Conservation (phyloP, 2,888 invertebrate species). For the Eupithecia exiguata region DNA sequence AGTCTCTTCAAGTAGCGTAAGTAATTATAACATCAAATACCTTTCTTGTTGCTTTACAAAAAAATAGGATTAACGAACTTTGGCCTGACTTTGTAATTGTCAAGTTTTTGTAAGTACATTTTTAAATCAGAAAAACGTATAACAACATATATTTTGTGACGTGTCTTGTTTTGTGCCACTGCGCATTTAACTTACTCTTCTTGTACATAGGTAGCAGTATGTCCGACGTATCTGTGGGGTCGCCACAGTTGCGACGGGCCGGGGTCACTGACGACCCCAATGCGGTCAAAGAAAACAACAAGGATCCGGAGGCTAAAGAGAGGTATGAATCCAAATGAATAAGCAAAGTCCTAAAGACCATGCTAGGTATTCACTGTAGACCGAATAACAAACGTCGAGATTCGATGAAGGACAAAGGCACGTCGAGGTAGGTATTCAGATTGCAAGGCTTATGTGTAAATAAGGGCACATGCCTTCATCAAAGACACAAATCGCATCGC, state of each 20-base stretch:
- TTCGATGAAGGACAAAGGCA: no score
- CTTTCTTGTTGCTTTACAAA: neutral
- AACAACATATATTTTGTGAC: neutral
- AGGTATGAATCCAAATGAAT: constrained; percentile 47
- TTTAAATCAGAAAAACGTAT: neutral
- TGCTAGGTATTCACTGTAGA: neutral
- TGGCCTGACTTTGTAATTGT: neutral
- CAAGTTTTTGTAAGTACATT: no score
- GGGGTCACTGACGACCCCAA: constrained; percentile 80
- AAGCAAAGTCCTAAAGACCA: no score
- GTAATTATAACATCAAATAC: neutral
- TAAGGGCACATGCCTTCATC: no score
- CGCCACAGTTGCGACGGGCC: constrained; percentile 82
- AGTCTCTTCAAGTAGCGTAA: neutral
- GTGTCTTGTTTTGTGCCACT: neutral
- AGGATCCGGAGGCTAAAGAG: constrained; percentile 53
- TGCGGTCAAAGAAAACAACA: constrained; percentile 47
- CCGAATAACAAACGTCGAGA: neutral
- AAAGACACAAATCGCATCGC: no score
- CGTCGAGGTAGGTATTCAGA: no score
- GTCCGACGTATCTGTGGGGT: constrained; percentile 88
- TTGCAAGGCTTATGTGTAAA: no score
- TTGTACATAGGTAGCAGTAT: constrained; percentile 87
- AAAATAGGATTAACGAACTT: no score
- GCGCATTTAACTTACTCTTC: neutral